Percentiles rank a stretch among this genome's conserved stretches.
Conservation (phyloP, 2,113 vertebrate genomes). For the Notarius quadriscutis region DNA sequence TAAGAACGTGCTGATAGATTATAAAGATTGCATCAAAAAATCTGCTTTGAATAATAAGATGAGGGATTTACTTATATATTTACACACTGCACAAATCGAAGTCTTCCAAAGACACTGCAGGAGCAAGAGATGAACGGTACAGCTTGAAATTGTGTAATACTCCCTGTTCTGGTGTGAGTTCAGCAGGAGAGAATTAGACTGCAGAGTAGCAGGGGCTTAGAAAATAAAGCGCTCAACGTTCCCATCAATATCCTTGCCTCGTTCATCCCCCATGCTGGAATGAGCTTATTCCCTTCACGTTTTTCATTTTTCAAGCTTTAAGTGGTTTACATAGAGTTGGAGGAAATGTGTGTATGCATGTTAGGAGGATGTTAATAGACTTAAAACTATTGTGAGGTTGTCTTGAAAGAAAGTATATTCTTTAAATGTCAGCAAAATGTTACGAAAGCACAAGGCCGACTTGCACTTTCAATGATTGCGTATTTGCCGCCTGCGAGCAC, state of each 20-base stretch:
- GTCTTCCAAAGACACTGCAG: slow-evolving; percentile 40
- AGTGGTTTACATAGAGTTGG: slow-evolving; percentile 36
- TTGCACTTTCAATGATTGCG: no score
- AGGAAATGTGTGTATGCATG: not conserved
- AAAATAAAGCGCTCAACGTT: slow-evolving; percentile 29
- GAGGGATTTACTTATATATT: slow-evolving; percentile 18
- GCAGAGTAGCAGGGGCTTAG: slow-evolving; percentile 32
- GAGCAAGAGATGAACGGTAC: slow-evolving; percentile 32
- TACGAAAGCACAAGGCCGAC: slow-evolving; percentile 31
- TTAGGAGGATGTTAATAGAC: slow-evolving; percentile 30
- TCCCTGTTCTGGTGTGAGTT: slow-evolving; percentile 45
- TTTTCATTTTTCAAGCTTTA: slow-evolving; percentile 49
- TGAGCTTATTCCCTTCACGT: slow-evolving; percentile 40
- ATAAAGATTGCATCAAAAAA: slow-evolving; percentile 31
- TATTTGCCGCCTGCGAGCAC: not conserved
- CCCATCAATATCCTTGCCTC: slow-evolving; percentile 24
- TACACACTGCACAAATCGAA: not conserved
- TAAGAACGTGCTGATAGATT: slow-evolving; percentile 29
- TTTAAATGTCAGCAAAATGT: slow-evolving; percentile 50
- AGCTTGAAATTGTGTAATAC: slow-evolving; percentile 45
- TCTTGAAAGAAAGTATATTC: slow-evolving; percentile 27
- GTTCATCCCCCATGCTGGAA: slow-evolving; percentile 23
- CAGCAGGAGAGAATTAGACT: slow-evolving; percentile 50
- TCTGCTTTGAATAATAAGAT: slow-evolving; percentile 33
- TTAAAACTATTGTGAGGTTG: slow-evolving; percentile 40